Evolutionary conservation across 2,797 vertebrate genomes (phyloP).

Genomic region (Ceyx erithaca): DNA sequence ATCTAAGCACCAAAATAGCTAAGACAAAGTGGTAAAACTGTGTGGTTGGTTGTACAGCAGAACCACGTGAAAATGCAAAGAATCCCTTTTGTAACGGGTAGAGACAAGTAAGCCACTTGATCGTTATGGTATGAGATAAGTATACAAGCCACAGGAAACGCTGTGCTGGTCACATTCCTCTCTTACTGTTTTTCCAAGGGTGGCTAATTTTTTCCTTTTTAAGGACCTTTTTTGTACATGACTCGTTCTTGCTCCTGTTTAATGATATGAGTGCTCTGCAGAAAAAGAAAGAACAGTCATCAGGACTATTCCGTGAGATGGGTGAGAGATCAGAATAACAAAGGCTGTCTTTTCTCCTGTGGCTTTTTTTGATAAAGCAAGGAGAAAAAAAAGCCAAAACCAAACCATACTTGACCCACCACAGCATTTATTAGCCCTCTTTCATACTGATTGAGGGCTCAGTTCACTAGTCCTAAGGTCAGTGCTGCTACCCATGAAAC

Average conservation of each 20-base stretch:
- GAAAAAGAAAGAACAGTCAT: neutral
- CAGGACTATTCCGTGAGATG: neutral
- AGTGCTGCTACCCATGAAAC: neutral
- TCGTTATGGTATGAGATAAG: conserved; percentile 52
- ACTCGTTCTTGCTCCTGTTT: conserved; percentile 8
- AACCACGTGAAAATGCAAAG: conserved; percentile 65
- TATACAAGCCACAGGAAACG: conserved; percentile 60
- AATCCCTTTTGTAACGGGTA: conserved; percentile 69
- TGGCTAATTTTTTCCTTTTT: conserved; percentile 63
- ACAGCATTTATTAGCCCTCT: neutral
- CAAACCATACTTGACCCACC: neutral
- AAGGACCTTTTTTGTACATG: conserved; percentile 46
- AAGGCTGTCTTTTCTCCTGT: neutral
- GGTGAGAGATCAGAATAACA: neutral
- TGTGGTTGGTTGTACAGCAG: conserved; percentile 39
- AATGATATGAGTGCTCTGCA: neutral
- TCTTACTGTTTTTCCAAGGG: conserved; percentile 51
- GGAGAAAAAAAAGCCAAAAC: neutral
- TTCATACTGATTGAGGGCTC: neutral
- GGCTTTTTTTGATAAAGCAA: neutral
- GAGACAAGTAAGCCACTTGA: conserved; percentile 63
- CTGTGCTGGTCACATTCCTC: conserved; percentile 62
- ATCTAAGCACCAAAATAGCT: conserved; percentile 64
- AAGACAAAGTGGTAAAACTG: conserved; percentile 60
- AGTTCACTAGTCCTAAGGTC: neutral